Conservation (phyloP, 2,888 invertebrate species). For the Vesta saturnalis region DNA sequence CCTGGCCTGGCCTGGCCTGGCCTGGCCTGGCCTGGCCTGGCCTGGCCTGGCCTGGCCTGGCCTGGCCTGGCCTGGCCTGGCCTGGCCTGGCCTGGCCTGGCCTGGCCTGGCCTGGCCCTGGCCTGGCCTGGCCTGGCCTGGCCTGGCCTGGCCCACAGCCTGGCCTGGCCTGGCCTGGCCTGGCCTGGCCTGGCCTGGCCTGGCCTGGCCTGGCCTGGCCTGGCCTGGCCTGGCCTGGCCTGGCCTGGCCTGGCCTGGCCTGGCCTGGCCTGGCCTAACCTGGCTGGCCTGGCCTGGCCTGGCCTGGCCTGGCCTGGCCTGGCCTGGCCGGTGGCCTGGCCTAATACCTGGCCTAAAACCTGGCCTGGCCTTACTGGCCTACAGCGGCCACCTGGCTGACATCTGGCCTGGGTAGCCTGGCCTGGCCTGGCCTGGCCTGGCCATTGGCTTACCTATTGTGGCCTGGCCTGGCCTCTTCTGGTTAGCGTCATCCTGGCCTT, state of each 20-base stretch:
- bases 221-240: background rate
- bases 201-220: background rate
- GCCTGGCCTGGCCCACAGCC: background rate
- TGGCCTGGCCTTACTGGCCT: background rate
- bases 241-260: background rate
- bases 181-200: background rate
- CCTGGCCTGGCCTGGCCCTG: background rate
- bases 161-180: background rate
- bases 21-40: background rate
- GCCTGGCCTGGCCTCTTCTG: background rate
- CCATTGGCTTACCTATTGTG: background rate
- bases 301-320: background rate
- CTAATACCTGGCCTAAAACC: background rate
- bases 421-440: background rate
- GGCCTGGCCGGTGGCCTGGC: no score
- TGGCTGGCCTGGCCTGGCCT: background rate
- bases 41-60: background rate
- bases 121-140: background rate
- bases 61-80: slow-evolving; percentile 1
- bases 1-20: background rate
- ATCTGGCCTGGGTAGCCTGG: background rate
- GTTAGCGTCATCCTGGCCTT: background rate
- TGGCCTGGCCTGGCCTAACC: background rate
- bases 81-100: slow-evolving; percentile 6
- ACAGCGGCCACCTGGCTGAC: background rate